Base-by-base conservation (phyloP, 2,888 invertebrate species). In the Spialia ferax region DNA sequence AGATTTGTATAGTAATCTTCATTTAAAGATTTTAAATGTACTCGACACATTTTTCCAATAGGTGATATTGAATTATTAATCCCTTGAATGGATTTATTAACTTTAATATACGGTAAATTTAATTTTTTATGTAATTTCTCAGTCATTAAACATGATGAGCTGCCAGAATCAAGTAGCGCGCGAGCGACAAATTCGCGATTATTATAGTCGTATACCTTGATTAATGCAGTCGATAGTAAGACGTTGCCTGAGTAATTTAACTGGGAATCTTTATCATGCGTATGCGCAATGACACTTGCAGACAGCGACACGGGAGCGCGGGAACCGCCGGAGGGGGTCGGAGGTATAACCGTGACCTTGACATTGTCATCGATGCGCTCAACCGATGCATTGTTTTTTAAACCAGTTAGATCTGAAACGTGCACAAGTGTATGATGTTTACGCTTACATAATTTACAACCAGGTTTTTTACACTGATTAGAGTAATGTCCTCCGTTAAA, bases 371-470 rank as follows among this genome's bases (percentile, higher is more conserved):
- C 45, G 45, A 45, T 45, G 45, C 45, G 18, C 45, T 45, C 45
- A 18, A 18, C 45, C 45, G 45, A 20, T 45, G 45, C 45, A 45
- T 7, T 45, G 18, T 45, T 45, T 11, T 45, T 45, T 18, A 45
- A 18, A 13, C 18, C 45, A 48, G 48, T 20, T 11, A n/a, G 10
- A 48, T 48, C 48, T 48, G 45, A 45, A 45, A 48, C 20, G 48
- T 60, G 60, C 42, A 60, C 60, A 1, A 60, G 11, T 8, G 29
- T 48, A 20, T 48, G 11, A 32, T 61, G 61, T 18, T 61, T 61
- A 0, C 61, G 61, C 32, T 61, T 61, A 50, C 61, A 61, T 11
- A 61, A 6, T 18, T 61, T 61, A 22, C 61, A 61, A 18, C 61
- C 61, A 7, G 45, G 61, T 32, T 32, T 61, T 20, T 61, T 61